phyloP scores from a whole-genome alignment of 2,113 vertebrate species.

The Solea solea region DNA sequence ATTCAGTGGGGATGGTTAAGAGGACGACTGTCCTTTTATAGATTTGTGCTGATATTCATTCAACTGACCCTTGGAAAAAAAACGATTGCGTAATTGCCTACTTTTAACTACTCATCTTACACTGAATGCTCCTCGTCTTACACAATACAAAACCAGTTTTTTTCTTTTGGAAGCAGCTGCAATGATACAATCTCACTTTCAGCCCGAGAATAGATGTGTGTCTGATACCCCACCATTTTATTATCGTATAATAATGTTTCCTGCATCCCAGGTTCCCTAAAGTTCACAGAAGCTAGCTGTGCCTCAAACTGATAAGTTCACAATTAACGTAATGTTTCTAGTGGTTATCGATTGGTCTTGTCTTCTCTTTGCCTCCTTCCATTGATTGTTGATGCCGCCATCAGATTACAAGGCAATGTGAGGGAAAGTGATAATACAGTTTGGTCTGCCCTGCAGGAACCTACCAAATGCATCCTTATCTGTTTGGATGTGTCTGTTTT shows the following conservation, averaged over 20 bases:
- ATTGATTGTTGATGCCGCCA: slow-evolving; percentile 73
- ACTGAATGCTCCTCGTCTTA: neutral
- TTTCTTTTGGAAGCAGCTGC: no score
- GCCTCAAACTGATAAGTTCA: slow-evolving; percentile 66
- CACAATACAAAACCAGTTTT: neutral
- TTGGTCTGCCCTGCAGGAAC: slow-evolving; percentile 33
- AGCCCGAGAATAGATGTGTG: no score
- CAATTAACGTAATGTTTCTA: slow-evolving; percentile 66
- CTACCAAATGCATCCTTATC: slow-evolving; percentile 10
- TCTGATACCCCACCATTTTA: no score
- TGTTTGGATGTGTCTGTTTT: slow-evolving; percentile 14
- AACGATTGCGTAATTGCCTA: slow-evolving; percentile 15
- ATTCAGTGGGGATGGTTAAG: neutral
- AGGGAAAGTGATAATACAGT: slow-evolving; percentile 66
- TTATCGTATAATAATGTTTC: slow-evolving; percentile 13
- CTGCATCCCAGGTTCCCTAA: slow-evolving; percentile 29
- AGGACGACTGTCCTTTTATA: slow-evolving; percentile 14
- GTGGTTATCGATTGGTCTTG: slow-evolving; percentile 70
- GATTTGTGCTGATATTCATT: slow-evolving; percentile 22
- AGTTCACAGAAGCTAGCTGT: slow-evolving; percentile 52
- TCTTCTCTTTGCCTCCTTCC: slow-evolving; percentile 64
- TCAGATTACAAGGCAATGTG: slow-evolving; percentile 67
- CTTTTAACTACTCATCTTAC: neutral
- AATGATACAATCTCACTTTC: no score
- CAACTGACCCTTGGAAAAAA: neutral